Percentiles rank a stretch among this genome's conserved stretches.
Conservation (phyloP, 2,113 vertebrate genomes). For the Paramormyrops kingsleyae region DNA sequence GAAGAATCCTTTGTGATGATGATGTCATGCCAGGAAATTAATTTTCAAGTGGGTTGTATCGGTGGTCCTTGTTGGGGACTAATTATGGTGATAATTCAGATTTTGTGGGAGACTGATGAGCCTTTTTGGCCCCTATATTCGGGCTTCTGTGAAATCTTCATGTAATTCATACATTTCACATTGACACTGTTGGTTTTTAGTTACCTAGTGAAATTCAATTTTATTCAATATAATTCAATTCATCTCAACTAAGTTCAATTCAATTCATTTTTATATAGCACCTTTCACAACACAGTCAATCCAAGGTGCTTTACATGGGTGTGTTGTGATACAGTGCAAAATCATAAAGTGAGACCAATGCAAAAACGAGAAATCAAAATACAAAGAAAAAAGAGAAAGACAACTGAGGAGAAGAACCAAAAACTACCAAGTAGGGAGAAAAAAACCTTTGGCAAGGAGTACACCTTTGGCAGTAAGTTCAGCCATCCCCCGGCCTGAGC, state of each 20-base stretch:
- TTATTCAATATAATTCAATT: not conserved
- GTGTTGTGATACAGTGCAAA: not conserved
- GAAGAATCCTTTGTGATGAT: not conserved
- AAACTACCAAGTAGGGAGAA: not conserved
- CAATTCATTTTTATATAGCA: not conserved
- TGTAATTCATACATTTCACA: not conserved
- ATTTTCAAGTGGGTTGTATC: not conserved
- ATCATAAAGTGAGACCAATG: not conserved
- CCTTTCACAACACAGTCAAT: not conserved
- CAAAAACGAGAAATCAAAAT: not conserved
- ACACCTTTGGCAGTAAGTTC: not conserved
- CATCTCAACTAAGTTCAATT: too few species aligned
- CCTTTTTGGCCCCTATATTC: constrained; percentile 5
- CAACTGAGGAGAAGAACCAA: not conserved
- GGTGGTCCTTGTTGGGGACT: constrained; percentile 39
- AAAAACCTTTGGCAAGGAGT: not conserved
- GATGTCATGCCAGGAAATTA: not conserved
- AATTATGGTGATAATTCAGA: constrained; percentile 50
- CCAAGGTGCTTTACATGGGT: not conserved
- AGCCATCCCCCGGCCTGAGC: not conserved
- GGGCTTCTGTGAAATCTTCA: not conserved
- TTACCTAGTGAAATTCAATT: not conserved
- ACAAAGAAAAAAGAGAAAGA: not conserved
- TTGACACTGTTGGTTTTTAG: not conserved
- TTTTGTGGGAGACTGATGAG: constrained; percentile 44